phyloP scores from a whole-genome alignment of 2,888 invertebrate species.

The Augiades crinisus region DNA sequence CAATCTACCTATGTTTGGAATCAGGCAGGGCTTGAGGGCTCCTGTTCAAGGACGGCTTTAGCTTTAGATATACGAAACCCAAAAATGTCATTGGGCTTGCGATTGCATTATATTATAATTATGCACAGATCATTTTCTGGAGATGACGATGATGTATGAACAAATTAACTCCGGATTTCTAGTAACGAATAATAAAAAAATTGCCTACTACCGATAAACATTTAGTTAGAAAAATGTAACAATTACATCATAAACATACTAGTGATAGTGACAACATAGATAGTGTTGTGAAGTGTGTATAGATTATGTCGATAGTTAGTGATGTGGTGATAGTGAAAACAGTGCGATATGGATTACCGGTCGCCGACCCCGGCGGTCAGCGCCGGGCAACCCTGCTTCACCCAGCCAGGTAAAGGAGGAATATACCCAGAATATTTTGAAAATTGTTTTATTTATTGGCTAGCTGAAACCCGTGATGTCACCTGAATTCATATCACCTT shows the following conservation, averaged over 20 bases:
- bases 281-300: constrained; percentile 26
- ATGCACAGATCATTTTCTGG: not conserved
- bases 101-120: not conserved
- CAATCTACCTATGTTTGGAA: too few relatives aligned
- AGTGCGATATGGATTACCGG: constrained; percentile 69
- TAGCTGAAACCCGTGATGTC: too few relatives aligned
- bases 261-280: not conserved
- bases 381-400: constrained; percentile 67
- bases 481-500: too few relatives aligned
- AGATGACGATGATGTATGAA: not conserved
- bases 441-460: too few relatives aligned
- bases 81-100: too few relatives aligned
- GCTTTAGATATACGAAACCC: too few relatives aligned
- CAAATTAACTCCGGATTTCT: not conserved
- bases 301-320: constrained; percentile 33
- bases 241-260: not conserved
- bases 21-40: too few relatives aligned
- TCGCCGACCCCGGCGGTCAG: constrained; percentile 66
- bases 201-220: not conserved
- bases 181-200: not conserved
- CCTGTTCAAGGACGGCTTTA: too few relatives aligned
- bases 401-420: constrained; percentile 69
- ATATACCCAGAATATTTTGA: too few relatives aligned
- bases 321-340: constrained; percentile 38
- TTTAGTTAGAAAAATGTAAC: too few relatives aligned